Percentiles rank a stretch among this genome's conserved stretches.
Conservation (phyloP, 2,888 invertebrate genomes). For the Myopa tessellatipennis region DNA sequence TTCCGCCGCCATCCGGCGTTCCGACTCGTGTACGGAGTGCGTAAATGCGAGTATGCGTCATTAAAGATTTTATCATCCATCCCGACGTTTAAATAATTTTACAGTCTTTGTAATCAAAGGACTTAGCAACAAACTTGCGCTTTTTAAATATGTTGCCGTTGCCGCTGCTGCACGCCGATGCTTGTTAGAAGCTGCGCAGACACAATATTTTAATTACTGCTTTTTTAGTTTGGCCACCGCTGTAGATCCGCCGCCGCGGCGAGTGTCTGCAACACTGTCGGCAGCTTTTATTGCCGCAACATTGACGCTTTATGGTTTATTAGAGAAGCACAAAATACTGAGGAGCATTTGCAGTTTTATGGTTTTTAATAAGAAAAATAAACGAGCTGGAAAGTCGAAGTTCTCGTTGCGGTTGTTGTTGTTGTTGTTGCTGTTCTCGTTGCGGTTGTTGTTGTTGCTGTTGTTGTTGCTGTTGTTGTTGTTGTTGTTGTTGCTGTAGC, state of each 20-base stretch:
- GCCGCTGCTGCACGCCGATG: neutral
- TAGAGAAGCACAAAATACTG: neutral
- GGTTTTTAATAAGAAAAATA: slow-evolving; percentile 10
- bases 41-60: neutral
- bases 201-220: slow-evolving; percentile 16
- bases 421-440: neutral
- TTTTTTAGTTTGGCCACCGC: neutral
- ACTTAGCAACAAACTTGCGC: slow-evolving; percentile 16
- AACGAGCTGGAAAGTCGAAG: neutral
- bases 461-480: neutral
- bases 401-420: neutral
- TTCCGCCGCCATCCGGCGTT: neutral
- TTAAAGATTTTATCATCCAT: neutral
- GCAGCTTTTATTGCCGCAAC: slow-evolving; percentile 18
- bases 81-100: slow-evolving; percentile 11
- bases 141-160: neutral
- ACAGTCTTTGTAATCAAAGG: slow-evolving; percentile 6
- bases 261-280: neutral
- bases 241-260: neutral
- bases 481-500: neutral
- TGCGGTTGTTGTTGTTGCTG: neutral
- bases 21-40: neutral
- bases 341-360: slow-evolving; percentile 12
- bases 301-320: slow-evolving; percentile 14
- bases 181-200: slow-evolving; percentile 13